These are phyloP conservation scores for Entomobrya multifasciata DNA, from an alignment of 2,888 invertebrate species.

Conservation along the genomic window DNA sequence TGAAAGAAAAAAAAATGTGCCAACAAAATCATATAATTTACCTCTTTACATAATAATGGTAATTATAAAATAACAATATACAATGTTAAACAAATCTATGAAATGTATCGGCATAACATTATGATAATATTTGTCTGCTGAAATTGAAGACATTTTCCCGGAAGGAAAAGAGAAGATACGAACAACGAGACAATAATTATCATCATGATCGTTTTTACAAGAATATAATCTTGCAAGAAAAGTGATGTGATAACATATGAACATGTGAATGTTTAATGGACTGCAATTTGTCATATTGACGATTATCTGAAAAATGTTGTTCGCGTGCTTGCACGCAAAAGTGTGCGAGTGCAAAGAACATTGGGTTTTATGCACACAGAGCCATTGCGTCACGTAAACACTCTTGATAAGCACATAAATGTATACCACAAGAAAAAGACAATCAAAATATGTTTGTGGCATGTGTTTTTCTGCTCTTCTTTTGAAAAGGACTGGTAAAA, in stretches of 20 bases:
- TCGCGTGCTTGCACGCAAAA: neutral
- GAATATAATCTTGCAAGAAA: neutral
- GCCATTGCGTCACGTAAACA: neutral
- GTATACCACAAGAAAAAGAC: neutral
- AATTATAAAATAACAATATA: neutral
- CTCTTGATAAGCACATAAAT: constrained; percentile 15
- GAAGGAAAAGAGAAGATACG: constrained; percentile 28
- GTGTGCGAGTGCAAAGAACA: neutral
- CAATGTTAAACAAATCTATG: neutral
- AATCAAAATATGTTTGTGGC: neutral
- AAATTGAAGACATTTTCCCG: constrained; percentile 35
- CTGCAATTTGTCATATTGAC: constrained; percentile 59
- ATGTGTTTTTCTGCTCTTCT: neutral
- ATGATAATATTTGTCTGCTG: neutral
- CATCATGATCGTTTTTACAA: neutral
- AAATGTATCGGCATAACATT: neutral
- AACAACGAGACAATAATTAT: constrained; percentile 1
- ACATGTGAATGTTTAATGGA: constrained; percentile 40
- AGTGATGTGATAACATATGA: constrained; percentile 45
- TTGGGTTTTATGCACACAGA: neutral
- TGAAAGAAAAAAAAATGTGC: neutral
- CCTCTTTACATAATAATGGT: neutral
- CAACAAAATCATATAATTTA: neutral
- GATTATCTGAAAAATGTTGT: constrained; percentile 6
- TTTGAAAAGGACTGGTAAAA: neutral